phyloP scores from a whole-genome alignment of 2,113 vertebrate genomes.

The Cromileptes altivelis region DNA sequence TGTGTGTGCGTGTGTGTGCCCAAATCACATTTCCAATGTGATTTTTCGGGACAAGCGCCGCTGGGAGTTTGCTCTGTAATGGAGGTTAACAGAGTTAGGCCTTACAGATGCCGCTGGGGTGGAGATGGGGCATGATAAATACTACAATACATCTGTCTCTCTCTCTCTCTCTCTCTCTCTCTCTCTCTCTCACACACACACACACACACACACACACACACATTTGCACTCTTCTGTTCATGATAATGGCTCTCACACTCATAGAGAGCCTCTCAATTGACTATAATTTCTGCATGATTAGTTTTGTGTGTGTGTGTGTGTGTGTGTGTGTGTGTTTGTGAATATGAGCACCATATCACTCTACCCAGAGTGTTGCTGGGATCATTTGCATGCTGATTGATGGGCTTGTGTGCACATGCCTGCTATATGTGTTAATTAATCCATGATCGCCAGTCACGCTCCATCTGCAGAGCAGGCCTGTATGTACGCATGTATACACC shows the following conservation, averaged over 20 bases:
- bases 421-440: slow-evolving; percentile 67
- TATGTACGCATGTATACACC: not conserved
- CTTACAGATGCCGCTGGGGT: not conserved
- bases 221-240: not conserved
- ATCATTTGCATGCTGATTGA: slow-evolving; percentile 62
- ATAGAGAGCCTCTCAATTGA: slow-evolving; percentile 21
- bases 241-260: slow-evolving; percentile 5
- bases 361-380: slow-evolving; percentile 23
- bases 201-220: not conserved
- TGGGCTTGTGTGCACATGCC: slow-evolving; percentile 54
- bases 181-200: not conserved
- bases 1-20: slow-evolving; percentile 8
- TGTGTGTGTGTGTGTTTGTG: slow-evolving; percentile 6
- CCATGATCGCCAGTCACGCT: slow-evolving; percentile 29
- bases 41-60: slow-evolving; percentile 10
- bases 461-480: slow-evolving; percentile 49
- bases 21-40: slow-evolving; percentile 44
- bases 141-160: not conserved
- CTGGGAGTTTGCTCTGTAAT: slow-evolving; percentile 47
- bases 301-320: not conserved
- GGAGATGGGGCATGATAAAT: slow-evolving; percentile 18
- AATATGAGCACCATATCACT: slow-evolving; percentile 5
- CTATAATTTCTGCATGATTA: slow-evolving; percentile 31
- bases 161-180: not conserved
- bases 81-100: slow-evolving; percentile 49